phyloP scores from a whole-genome alignment of 2,797 vertebrate genomes.

The Argya squamiceps region DNA sequence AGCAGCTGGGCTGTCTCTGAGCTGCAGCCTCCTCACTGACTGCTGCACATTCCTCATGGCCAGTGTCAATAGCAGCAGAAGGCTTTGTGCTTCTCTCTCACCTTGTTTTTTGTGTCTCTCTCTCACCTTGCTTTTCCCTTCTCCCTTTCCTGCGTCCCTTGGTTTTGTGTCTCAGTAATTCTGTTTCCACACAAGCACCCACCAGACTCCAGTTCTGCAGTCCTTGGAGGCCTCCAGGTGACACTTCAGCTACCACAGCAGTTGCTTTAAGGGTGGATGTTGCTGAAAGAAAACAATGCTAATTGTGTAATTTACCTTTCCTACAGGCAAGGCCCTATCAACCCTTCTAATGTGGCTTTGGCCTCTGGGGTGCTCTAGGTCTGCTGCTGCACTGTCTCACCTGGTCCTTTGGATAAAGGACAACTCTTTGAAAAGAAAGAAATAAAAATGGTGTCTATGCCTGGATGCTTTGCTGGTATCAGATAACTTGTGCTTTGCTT shows the following conservation, averaged over 20 bases:
- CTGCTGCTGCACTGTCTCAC: not conserved
- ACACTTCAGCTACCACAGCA: not conserved
- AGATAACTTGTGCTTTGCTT: not conserved
- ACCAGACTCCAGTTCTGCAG: not conserved
- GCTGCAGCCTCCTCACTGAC: not conserved
- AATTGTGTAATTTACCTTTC: not conserved
- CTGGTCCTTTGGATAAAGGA: not conserved
- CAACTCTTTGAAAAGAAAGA: not conserved
- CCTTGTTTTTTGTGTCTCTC: not conserved
- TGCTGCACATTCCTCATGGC: fast-evolving
- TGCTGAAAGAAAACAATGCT: not conserved
- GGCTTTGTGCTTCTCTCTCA: not conserved
- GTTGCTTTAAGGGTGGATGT: not conserved
- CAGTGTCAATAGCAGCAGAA: not conserved
- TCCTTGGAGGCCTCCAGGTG: not conserved
- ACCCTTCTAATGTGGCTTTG: fast-evolving
- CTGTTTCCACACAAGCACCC: not conserved
- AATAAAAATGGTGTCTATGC: not conserved
- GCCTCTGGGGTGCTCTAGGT: not conserved
- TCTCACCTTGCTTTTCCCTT: not conserved
- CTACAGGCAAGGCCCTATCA: not conserved
- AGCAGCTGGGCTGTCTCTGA: not conserved
- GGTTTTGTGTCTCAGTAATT: not conserved
- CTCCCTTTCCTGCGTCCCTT: not conserved
- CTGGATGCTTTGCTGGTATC: not conserved